phyloP scores from a whole-genome alignment of 2,888 invertebrate species.

The Torymus texanus region DNA sequence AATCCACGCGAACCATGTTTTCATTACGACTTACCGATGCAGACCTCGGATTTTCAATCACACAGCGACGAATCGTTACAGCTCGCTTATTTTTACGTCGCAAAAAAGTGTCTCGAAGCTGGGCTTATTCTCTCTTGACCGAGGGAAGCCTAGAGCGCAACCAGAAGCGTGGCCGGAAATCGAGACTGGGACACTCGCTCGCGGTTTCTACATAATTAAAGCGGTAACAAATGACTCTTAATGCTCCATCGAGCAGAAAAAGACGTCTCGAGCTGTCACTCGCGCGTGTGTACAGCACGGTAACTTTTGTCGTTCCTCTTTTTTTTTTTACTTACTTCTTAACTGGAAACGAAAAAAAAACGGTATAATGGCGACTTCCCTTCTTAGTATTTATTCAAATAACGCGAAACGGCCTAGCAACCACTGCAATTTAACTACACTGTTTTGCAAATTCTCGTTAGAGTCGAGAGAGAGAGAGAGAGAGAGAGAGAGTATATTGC shows the following conservation, averaged over 20 bases:
- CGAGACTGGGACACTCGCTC: slow-evolving; percentile 50
- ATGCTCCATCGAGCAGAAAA: slow-evolving; percentile 52
- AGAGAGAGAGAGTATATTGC: no score
- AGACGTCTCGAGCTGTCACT: slow-evolving; percentile 47
- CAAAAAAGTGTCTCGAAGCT: no score
- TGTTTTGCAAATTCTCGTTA: slow-evolving; percentile 33
- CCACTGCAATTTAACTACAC: slow-evolving; percentile 12
- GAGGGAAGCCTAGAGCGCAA: not conserved
- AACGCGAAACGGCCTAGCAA: slow-evolving; percentile 18
- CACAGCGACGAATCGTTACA: no score
- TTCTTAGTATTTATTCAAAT: slow-evolving; percentile 39
- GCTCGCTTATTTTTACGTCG: no score
- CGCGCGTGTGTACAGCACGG: no score
- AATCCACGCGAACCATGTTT: no score
- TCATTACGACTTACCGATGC: no score
- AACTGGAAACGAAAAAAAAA: not conserved
- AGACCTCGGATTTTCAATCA: no score
- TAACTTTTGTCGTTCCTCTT: no score
- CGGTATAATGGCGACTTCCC: slow-evolving; percentile 12
- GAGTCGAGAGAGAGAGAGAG: not conserved
- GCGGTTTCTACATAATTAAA: slow-evolving; percentile 49
- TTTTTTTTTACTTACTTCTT: no score
- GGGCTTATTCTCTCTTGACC: no score
- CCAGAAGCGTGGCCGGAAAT: slow-evolving; percentile 43
- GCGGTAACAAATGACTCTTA: slow-evolving; percentile 49